Base-by-base conservation (phyloP, 2,113 vertebrate species). In the Crotalus helleri region DNA sequence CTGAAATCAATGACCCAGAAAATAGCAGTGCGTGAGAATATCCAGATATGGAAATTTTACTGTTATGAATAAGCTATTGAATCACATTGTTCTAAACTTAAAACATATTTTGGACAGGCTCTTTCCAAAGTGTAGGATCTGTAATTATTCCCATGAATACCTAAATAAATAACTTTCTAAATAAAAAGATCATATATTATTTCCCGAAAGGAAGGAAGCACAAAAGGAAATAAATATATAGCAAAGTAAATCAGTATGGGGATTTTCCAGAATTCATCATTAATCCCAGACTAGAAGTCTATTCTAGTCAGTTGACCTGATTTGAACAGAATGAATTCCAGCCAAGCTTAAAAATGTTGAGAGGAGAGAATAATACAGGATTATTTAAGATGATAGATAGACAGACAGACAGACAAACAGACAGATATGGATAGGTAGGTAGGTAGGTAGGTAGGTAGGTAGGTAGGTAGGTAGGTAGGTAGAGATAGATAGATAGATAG, bases 321-420 rank as follows among this genome's bases (percentile, higher is more conserved):
- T 95, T 93, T 94, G 49, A 93, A 93, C 91, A 89, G 59, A 89
- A 87, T 95, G 95, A 91, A 93, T 96, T 96, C 81, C 87, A 92
- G 88, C 44, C 90, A 91, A 94, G 57, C 64, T 88, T 89, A 64
- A 94, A 88, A 94, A 51, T 93, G 26, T 91, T 95, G 91, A 69
- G 87, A 91, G 11, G 87, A 88, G 9, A 88, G n/a, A 64, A 91
- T 90, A 88, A 11, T 19, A 10, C 0, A 81, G 49, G 53, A 90
- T 86, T 24, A 69, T 69, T 74, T 92, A 39, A 24, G 10, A 29
- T 93, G 94, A 92, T 92, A 51, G 59, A 61, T 29, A 59, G 58
- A 59, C 9, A 11, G 33, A 57, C 4, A 15, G 54, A 55, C 13
- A 55, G 54, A 15, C 54, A 54, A 10, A 55, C 54, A 55, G 54